Percentiles rank a stretch among this genome's conserved stretches.
Evolutionary conservation across 1,140 invertebrate species (phyloP).

Genomic region (Ceratina japonica): DNA sequence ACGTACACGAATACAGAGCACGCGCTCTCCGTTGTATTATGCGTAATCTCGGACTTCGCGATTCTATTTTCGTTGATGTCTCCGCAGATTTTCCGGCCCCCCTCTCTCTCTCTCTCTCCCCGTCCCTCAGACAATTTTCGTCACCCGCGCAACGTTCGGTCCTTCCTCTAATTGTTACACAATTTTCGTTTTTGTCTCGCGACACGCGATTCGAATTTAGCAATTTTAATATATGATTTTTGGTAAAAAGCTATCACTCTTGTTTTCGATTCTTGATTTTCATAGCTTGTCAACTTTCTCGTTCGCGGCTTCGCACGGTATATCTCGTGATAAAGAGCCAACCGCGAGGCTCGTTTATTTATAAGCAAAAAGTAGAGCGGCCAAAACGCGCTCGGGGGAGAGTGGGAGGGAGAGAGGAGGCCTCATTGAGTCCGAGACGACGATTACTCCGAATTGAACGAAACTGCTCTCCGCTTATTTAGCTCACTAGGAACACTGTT

Average conservation of each 20-base stretch:
- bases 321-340: conserved; percentile 15
- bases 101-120: conserved; percentile 29
- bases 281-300: background rate
- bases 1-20: background rate
- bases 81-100: conserved; percentile 3
- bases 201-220: too few species aligned
- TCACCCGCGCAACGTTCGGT: conserved; percentile 3
- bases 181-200: background rate
- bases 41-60: background rate
- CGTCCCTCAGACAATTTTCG: conserved; percentile 8
- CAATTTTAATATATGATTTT: background rate
- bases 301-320: background rate
- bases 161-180: background rate
- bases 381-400: conserved; percentile 36
- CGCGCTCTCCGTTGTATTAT: conserved; percentile 2
- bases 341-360: conserved; percentile 63
- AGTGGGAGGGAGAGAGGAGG: conserved; percentile 24
- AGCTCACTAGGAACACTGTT: too few species aligned
- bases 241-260: background rate
- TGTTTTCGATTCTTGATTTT: background rate
- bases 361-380: conserved; percentile 67
- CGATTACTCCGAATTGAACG: conserved; percentile 49
- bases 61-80: conserved; percentile 44
- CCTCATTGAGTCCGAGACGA: conserved; percentile 45
- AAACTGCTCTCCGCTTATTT: background rate